Evolutionary conservation across 2,113 vertebrate genomes (phyloP).

Genomic region (Micromys minutus): DNA sequence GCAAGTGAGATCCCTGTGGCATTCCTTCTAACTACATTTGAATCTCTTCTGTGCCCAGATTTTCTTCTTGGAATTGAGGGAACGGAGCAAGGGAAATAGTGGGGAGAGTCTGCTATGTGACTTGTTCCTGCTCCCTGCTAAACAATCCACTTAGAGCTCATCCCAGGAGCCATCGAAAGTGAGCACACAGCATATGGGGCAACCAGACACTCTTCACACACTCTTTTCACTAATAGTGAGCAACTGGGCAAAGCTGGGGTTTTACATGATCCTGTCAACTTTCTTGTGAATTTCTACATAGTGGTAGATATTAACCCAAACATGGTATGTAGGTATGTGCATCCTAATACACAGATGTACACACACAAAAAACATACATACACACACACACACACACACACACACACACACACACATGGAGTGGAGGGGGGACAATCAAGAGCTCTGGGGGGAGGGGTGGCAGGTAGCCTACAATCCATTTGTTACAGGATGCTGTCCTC

Average conservation of each 20-base stretch:
- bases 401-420: neutral
- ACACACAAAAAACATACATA: neutral
- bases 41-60: fast-evolving
- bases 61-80: neutral
- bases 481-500: neutral
- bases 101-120: neutral
- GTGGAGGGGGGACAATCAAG: neutral
- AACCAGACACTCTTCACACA: fast-evolving
- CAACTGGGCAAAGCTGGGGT: fast-evolving
- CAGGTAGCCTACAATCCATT: neutral
- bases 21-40: too few species aligned
- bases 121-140: neutral
- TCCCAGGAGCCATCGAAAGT: neutral
- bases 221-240: fast-evolving
- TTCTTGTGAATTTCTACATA: neutral
- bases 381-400: neutral
- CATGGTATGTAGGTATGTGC: neutral
- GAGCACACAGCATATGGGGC: fast-evolving
- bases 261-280: neutral
- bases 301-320: neutral
- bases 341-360: neutral
- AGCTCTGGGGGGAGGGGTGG: too few species aligned
- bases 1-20: fast-evolving
- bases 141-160: neutral
- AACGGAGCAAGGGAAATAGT: neutral